Evolutionary conservation across 2,113 vertebrate species (phyloP), one percentile per base, ranked within the genome.

Genomic region (Dascyllus trimaculatus): DNA sequence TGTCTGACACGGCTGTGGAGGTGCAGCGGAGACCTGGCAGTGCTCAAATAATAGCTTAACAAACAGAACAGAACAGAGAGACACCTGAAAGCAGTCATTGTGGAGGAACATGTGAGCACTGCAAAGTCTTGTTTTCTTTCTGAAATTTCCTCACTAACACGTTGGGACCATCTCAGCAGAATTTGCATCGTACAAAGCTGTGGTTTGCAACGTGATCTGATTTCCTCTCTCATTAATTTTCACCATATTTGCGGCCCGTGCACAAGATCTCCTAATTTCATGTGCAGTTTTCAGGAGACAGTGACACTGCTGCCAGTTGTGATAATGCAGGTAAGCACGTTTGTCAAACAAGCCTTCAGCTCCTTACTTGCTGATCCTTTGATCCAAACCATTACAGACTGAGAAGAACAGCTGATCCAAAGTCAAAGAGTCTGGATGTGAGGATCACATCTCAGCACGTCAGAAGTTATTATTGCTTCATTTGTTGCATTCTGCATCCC

Each of bases 11-110:
- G 11, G 19, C 66, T 43, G 45, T 63, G 60, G 48, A 61, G 64
- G 29, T 29, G 43, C 40, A 26, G 45, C 1, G 52, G 46, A 76
- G 43, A 69, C 21, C 25, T 2, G 75, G n/a, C 64, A 45, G 48
- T 5, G 65, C 43, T 78, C 67, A 68, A 54, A 57, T 48, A 60
- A 78, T 21, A 48, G 57, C 60, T 56, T 26, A 75, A 88, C 64
- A 82, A 64, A 74, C 54, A 65, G 18, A 69, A 40, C 26, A 65
- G 32, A 58, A 4, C 22, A 45, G 57, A 66, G 1, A 45, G 29
- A 58, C 67, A 25, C 7, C 26, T 56, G 54, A 71, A 74, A 79
- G 25, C 43, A 10, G 11, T 45, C 54, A 46, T 59, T 15, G 1
- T 53, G 19, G 11, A 18, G 19, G 9, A 54, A 40, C 29, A 65